Evolutionary conservation across 1,140 invertebrate genomes (phyloP).

Genomic region (Macrocentrus cingulum): DNA sequence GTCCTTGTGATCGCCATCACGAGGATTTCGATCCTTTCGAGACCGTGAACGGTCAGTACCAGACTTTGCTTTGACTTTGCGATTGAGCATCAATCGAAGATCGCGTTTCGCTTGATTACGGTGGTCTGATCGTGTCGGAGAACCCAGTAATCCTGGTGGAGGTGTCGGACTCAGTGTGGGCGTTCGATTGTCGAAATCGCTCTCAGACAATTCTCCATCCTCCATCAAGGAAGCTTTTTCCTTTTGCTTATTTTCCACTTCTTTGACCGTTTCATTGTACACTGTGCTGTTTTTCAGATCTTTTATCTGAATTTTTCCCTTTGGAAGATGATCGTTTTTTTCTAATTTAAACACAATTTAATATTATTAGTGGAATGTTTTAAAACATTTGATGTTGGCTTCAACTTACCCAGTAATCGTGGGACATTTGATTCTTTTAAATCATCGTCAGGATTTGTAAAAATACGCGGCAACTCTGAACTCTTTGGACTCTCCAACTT

Average conservation of each 20-base stretch:
- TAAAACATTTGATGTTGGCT: too few species aligned
- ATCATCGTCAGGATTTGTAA: slow-evolving; percentile 42
- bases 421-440: slow-evolving; percentile 50
- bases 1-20: slow-evolving; percentile 37
- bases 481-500: slow-evolving; percentile 31
- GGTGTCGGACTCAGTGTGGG: slow-evolving; percentile 50
- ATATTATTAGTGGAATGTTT: slow-evolving; percentile 7
- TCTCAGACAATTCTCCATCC: slow-evolving; percentile 66
- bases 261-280: slow-evolving; percentile 67
- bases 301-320: slow-evolving; percentile 63
- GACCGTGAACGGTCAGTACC: slow-evolving; percentile 39
- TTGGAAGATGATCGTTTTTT: slow-evolving; percentile 45
- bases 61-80: slow-evolving; percentile 57
- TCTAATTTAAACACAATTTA: slow-evolving; percentile 38
- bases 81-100: slow-evolving; percentile 55
- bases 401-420: slow-evolving; percentile 55
- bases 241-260: slow-evolving; percentile 67
- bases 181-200: slow-evolving; percentile 59
- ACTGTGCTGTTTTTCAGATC: slow-evolving; percentile 69
- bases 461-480: slow-evolving; percentile 39
- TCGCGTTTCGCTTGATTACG: slow-evolving; percentile 46
- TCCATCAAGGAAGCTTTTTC: slow-evolving; percentile 65
- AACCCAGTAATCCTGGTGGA: slow-evolving; percentile 25
- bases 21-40: slow-evolving; percentile 45
- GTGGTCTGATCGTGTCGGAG: background rate